Base-by-base conservation (phyloP, 2,113 vertebrate genomes). In the Collichthys lucidus region DNA sequence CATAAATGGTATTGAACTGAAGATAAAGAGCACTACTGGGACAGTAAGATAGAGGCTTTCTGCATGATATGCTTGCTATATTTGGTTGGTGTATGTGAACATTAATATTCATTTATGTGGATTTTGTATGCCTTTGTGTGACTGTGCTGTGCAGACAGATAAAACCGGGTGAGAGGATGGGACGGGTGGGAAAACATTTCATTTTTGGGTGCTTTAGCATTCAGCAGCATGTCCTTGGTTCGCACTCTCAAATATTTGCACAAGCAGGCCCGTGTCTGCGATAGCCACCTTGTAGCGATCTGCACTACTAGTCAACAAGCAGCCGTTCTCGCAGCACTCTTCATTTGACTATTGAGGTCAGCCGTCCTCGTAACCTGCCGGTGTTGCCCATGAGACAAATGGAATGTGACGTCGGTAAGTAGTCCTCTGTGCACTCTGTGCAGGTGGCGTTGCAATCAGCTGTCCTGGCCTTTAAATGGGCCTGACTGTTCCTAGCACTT, bases 171-270 rank as follows among this genome's bases (percentile, higher is more conserved):
- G 68, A 75, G 50, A n/a, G 26, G 52, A 14, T 7, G 1, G 16
- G n/a, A 31, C 17, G 26, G 52, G 14, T 7, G 1, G 16, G n/a
- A 26, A 53, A 69, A 26, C 35, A 46, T 59, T 69, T 19, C 1
- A 7, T 22, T 52, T 69, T 53, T 65, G 73, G 59, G 69, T 14
- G 40, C 73, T 76, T 83, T 62, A 73, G 63, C 69, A 85, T 80
- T 85, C 74, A 46, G 68, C 55, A 29, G 62, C 35, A 26, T 61
- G 85, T 65, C 76, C 81, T 84, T 29, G 40, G 11, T 85, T 83
- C 62, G 52, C 49, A 20, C 57, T 71, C 73, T 77, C 87, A 87
- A 91, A 91, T 90, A 92, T 92, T 92, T 92, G 88, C 81, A 50
- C 7, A 4, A 64, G 52, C 65, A 35, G 53, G 80, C 77, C 73